A percentile compares a stretch with the other conserved stretches of the same genome.
phyloP scores from a whole-genome alignment of 1,140 invertebrate species.

The Magallana gigas region DNA sequence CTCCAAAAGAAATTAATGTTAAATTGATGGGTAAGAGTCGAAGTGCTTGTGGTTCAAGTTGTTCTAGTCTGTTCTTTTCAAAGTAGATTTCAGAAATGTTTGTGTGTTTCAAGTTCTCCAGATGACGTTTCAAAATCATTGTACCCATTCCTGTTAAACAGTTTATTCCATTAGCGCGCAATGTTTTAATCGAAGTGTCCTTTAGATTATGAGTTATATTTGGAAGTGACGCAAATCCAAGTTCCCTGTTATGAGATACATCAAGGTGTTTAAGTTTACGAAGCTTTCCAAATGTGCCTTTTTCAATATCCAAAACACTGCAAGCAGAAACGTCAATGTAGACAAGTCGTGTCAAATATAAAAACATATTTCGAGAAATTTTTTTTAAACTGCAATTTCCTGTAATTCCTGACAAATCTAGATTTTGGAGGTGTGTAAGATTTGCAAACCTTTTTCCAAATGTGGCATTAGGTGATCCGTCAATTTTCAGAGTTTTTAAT shows the following conservation, averaged over 20 bases:
- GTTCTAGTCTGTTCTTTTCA: slow-evolving; percentile 2
- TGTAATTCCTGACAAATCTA: background rate
- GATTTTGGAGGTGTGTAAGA: background rate
- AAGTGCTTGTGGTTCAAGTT: background rate
- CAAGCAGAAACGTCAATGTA: background rate
- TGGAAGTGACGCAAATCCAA: slow-evolving; percentile 12
- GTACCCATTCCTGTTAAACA: background rate
- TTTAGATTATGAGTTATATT: background rate
- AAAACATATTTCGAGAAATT: background rate
- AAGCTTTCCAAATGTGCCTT: background rate
- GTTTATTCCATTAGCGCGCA: background rate
- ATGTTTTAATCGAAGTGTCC: background rate
- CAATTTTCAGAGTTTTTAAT: background rate
- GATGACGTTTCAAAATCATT: background rate
- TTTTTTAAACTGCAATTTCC: background rate
- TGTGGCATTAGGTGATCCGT: background rate
- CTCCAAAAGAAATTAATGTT: background rate
- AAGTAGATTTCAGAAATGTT: background rate
- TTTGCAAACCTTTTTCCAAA: background rate
- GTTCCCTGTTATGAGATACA: background rate
- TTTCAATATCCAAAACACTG: background rate
- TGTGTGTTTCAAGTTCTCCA: background rate
- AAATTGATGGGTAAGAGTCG: background rate
- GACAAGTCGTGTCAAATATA: background rate
- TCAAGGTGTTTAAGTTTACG: background rate